These are phyloP conservation scores for Pentalonia nigronervosa DNA, from an alignment of 1,140 invertebrate species.

Conservation along the genomic window DNA sequence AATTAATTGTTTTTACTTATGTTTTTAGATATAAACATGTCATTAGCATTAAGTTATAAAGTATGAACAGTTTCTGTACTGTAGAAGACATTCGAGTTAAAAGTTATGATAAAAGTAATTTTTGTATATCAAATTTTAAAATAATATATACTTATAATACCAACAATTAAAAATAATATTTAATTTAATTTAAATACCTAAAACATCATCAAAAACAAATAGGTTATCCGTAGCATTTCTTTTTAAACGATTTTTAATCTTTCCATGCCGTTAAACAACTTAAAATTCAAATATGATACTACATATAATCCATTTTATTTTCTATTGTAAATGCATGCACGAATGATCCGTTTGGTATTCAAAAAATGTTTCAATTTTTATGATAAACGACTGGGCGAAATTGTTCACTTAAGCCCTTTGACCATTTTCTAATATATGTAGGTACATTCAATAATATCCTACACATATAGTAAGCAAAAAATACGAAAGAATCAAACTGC, in stretches of 20 bases:
- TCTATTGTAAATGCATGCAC: neutral
- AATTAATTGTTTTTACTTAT: neutral
- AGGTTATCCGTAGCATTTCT: neutral
- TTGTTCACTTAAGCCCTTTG: neutral
- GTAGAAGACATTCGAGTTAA: neutral
- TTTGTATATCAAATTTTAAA: neutral
- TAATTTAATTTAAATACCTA: too few species aligned
- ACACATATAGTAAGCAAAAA: neutral
- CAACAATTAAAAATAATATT: neutral
- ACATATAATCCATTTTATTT: neutral
- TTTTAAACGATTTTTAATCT: neutral
- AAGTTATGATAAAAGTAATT: neutral
- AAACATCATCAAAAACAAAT: neutral
- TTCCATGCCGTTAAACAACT: neutral
- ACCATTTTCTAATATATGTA: neutral
- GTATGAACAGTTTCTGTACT: neutral
- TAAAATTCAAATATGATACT: neutral
- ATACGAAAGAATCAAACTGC: neutral
- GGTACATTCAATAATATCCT: neutral
- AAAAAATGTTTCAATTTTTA: conserved; percentile 24
- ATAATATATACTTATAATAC: neutral
- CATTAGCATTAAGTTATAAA: neutral
- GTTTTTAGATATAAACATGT: neutral
- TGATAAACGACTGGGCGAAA: neutral
- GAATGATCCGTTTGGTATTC: conserved; percentile 18